Evolutionary conservation across 2,113 vertebrate species (phyloP).

Genomic region (Pseudolaguvia tuberculata): DNA sequence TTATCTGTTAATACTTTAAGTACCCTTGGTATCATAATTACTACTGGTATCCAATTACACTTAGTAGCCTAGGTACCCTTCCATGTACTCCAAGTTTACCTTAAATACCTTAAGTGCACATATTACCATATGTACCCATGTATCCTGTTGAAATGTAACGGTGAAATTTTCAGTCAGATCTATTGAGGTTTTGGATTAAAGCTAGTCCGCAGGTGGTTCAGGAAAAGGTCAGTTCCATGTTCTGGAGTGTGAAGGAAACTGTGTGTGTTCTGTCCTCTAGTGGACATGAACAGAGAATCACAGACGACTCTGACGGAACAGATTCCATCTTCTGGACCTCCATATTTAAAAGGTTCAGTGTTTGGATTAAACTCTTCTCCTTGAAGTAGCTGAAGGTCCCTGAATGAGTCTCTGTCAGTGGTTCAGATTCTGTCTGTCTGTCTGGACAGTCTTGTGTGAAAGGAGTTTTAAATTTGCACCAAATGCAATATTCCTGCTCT

Average conservation of each 20-base stretch:
- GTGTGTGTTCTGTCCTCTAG: constrained; percentile 49
- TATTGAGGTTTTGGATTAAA: not conserved
- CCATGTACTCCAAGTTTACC: too few relatives aligned
- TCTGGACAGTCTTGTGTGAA: not conserved
- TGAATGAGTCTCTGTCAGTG: not conserved
- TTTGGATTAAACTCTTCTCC: constrained; percentile 36
- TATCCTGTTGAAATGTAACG: not conserved
- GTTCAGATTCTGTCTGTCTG: not conserved
- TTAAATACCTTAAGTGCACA: too few relatives aligned
- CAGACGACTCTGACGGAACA: constrained; percentile 41
- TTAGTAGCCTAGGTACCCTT: too few relatives aligned
- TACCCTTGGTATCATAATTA: too few relatives aligned
- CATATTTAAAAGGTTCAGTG: constrained; percentile 37
- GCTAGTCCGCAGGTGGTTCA: constrained; percentile 5
- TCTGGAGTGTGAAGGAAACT: constrained; percentile 56
- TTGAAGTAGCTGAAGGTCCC: constrained; percentile 34
- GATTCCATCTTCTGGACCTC: constrained; percentile 18
- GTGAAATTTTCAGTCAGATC: not conserved
- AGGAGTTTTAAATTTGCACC: constrained; percentile 55
- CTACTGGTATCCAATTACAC: too few relatives aligned
- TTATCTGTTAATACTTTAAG: too few relatives aligned
- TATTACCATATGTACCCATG: too few relatives aligned
- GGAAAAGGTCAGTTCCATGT: constrained; percentile 57
- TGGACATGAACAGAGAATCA: constrained; percentile 51
- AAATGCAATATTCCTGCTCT: constrained; percentile 57